These are phyloP conservation scores for Toxotes lorentzi DNA, from an alignment of 2,797 vertebrate genomes.

Conservation along the genomic window DNA sequence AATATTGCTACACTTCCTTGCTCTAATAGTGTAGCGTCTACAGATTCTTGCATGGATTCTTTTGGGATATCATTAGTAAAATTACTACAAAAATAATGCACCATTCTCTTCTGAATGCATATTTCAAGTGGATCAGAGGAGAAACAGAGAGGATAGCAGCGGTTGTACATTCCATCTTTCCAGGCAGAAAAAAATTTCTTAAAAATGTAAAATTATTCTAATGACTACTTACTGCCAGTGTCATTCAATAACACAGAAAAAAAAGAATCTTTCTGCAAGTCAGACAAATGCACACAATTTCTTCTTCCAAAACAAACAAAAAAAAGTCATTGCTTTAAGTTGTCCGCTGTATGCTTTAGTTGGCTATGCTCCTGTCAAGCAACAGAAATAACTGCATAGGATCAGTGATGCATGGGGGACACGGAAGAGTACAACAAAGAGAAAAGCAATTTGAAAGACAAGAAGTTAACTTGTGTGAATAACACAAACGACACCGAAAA, in stretches of 20 bases:
- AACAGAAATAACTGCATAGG: constrained; percentile 23
- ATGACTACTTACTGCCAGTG: constrained; percentile 64
- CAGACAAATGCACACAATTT: neutral
- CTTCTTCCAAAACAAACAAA: constrained; percentile 4
- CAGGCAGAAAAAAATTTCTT: constrained; percentile 55
- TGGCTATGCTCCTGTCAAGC: neutral
- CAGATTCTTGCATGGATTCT: constrained; percentile 52
- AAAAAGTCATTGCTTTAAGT: constrained; percentile 20
- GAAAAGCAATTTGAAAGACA: constrained; percentile 50
- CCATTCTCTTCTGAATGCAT: constrained; percentile 61
- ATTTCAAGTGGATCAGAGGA: constrained; percentile 64
- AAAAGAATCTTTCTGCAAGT: constrained; percentile 7
- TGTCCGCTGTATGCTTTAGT: constrained; percentile 5
- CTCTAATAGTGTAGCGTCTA: constrained; percentile 45
- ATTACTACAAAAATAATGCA: constrained; percentile 71
- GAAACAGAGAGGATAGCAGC: constrained; percentile 22
- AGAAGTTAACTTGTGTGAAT: constrained; percentile 36
- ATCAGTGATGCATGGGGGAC: constrained; percentile 29
- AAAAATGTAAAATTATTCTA: constrained; percentile 71
- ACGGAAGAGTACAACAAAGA: constrained; percentile 22
- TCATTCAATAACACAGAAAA: constrained; percentile 40
- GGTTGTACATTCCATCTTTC: constrained; percentile 37
- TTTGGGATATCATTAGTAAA: constrained; percentile 80
- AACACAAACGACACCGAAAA: constrained; percentile 39
- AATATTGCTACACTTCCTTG: constrained; percentile 37